Evolutionary conservation across 2,113 vertebrate genomes (phyloP).

Genomic region (Phrynosoma platyrhinos): DNA sequence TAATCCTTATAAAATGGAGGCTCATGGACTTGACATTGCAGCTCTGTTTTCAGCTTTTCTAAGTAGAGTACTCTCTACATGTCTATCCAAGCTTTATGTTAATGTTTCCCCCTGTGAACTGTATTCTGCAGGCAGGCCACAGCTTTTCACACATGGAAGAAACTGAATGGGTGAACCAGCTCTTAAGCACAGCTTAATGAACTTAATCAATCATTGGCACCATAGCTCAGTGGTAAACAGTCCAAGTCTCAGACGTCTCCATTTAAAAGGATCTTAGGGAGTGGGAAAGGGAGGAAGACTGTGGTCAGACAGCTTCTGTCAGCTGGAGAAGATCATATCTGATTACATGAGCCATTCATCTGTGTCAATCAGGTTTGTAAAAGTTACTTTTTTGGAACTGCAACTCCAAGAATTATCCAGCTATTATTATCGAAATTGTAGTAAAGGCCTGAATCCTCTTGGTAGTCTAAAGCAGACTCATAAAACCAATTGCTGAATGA

Average conservation of each 20-base stretch:
- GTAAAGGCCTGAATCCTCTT: no score
- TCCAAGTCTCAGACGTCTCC: background rate
- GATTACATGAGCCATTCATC: background rate
- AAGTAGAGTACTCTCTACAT: no score
- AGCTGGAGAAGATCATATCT: background rate
- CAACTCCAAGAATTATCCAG: no score
- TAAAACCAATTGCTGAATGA: no score
- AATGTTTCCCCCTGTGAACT: background rate
- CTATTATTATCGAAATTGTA: no score
- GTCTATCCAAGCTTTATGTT: background rate
- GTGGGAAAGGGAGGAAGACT: no score
- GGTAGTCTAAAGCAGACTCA: no score
- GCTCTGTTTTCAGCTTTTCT: background rate
- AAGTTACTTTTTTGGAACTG: no score
- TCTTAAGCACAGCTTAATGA: constrained; percentile 46
- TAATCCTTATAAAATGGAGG: background rate
- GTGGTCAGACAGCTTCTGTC: background rate
- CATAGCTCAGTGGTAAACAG: background rate
- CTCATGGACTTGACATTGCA: background rate
- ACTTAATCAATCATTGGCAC: background rate
- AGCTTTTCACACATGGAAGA: background rate
- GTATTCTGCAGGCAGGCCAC: background rate
- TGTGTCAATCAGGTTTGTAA: background rate
- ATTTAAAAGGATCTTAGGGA: background rate
- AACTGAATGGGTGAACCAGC: background rate